Evolutionary conservation across 2,113 vertebrate genomes (phyloP).

Genomic region (Thermophis baileyi): DNA sequence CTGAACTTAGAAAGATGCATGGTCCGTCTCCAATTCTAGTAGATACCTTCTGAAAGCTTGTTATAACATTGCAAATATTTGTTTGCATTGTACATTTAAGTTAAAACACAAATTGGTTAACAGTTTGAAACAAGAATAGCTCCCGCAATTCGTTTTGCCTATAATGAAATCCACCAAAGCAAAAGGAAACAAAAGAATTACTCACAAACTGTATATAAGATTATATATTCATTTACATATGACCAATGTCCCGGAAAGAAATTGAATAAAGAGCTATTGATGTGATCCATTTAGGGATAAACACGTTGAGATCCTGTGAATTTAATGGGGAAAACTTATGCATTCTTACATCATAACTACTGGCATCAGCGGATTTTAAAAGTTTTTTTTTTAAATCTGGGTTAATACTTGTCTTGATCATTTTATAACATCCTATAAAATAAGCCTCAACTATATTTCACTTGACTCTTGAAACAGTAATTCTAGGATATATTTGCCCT

Average conservation of each 20-base stretch:
- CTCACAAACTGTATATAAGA: not conserved
- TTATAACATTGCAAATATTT: not conserved
- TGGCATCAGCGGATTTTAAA: not conserved
- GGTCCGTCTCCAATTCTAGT: not conserved
- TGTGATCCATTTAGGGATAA: not conserved
- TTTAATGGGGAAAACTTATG: not conserved
- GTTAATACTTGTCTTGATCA: not conserved
- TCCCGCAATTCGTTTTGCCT: not conserved
- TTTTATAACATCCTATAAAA: constrained; percentile 4
- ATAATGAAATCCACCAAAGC: not conserved
- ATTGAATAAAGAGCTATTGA: not conserved
- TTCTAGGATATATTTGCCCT: not conserved
- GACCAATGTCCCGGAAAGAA: not conserved
- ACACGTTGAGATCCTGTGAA: not conserved
- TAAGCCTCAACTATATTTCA: constrained; percentile 12
- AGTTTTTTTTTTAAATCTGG: not conserved
- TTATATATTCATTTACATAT: not conserved
- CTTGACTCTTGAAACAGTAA: constrained; percentile 13
- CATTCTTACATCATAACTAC: not conserved
- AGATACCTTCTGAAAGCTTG: not conserved
- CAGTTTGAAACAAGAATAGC: not conserved
- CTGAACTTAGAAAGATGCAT: not conserved
- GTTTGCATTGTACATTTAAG: not conserved
- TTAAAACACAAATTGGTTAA: not conserved
- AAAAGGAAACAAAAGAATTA: not conserved